Evolutionary conservation across 2,797 vertebrate species (phyloP), one percentile per base, ranked within the genome.

Genomic region (Distichodus sexfasciatus): DNA sequence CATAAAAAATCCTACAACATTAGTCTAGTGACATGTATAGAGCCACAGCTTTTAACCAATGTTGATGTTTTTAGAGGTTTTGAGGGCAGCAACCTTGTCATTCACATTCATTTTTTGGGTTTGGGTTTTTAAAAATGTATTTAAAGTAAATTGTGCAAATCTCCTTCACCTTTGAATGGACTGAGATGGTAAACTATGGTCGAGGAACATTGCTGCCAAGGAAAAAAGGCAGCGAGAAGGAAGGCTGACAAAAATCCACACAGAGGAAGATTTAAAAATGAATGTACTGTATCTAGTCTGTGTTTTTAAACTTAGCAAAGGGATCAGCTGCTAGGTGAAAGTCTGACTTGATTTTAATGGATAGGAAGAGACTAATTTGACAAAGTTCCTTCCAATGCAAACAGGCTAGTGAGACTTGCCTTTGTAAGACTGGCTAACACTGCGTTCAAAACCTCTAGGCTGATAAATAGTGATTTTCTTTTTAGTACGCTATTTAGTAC

Each of bases 121-220:
- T 21, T 4, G 77, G 71, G 83, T 85, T n/a, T n/a, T n/a, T 75
- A 81, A 81, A 78, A 87, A 88, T 87, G 84, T 81, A 85, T 87
- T 84, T 86, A 86, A n/a, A 83, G 86, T 83, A 88, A 89, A 90
- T 89, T n/a, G 88, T 86, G 83, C 86, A 86, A 82, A 90, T 89
- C 86, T 87, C 81, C 83, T 89, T 87, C 85, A 88, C 78, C 76
- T 89, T 87, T 83, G 84, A 81, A 81, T 70, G 72, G 82, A 78
- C 76, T 80, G 86, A 85, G 85, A 86, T 76, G 73, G 76, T 81
- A 11, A 50, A 59, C n/a, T n/a, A 57, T 9, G 2, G 12, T 47
- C 38, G 82, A 53, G 48, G 81, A 77, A 66, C 77, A 80, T 66
- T 66, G 77, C 78, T 74, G 86, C 84, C 87, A 83, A 86, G 82